phyloP scores from a whole-genome alignment of 2,113 vertebrate species.

The Diglossa brunneiventris region DNA sequence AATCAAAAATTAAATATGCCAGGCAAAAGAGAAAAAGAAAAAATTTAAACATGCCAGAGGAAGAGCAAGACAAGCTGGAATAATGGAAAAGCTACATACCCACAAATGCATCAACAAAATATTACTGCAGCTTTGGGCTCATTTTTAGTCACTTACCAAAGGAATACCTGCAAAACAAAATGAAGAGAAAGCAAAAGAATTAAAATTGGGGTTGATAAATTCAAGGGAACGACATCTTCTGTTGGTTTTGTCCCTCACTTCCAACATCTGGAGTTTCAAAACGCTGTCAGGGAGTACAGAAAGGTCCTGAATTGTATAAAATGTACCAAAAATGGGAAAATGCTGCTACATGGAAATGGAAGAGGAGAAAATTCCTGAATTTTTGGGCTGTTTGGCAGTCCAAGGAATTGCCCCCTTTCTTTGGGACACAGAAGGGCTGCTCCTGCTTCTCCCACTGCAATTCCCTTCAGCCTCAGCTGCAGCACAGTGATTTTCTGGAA shows the following conservation, averaged over 20 bases:
- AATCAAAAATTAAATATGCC: not conserved
- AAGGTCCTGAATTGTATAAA: accelerated
- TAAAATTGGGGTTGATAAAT: not conserved
- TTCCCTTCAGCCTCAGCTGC: not conserved
- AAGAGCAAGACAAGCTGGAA: not conserved
- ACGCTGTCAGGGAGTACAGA: accelerated
- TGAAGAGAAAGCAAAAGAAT: not conserved
- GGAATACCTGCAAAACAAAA: slow-evolving; percentile 82
- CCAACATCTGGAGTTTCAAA: not conserved
- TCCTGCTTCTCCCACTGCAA: not conserved
- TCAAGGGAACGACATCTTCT: accelerated
- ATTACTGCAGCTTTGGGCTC: not conserved
- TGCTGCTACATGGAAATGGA: not conserved
- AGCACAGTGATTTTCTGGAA: not conserved
- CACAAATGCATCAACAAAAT: not conserved
- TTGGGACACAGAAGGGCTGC: not conserved
- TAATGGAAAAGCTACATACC: slow-evolving; percentile 62
- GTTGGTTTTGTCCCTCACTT: not conserved
- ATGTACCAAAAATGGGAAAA: not conserved
- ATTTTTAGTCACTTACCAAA: slow-evolving; percentile 81
- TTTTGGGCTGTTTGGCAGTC: not conserved
- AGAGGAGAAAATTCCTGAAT: not conserved
- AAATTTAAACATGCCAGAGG: not conserved
- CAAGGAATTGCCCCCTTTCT: not conserved
- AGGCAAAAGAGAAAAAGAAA: not conserved